Base-by-base conservation (phyloP, 2,797 vertebrate species). In the Acomys russatus region DNA sequence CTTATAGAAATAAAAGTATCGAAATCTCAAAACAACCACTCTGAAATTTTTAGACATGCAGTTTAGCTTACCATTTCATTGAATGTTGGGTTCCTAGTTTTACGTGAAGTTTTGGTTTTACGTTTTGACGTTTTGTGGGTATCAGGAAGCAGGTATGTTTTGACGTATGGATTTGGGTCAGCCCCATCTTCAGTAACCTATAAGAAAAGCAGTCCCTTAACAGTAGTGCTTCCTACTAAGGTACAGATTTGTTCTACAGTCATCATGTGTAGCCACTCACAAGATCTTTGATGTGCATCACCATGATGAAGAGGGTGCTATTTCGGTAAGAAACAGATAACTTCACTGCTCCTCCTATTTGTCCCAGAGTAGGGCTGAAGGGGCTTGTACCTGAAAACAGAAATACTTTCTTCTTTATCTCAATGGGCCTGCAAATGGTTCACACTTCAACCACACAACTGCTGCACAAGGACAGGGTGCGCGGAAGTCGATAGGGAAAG, bases 281-380 rank as follows among this genome's bases (percentile, higher is more conserved):
- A 98, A 99, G 98, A 95, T 99, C 99, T 98, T 99, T 99, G 98
- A 99, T 99, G 98, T 99, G 99, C 99, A 99, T 99, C 97, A 99
- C 99, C 99, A 99, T 99, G 98, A 99, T 99, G 98, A 99, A 99
- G 0, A 99, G 99, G 30, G 99, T 99, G 95, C 99, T 99, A 97
- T 99, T 99, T 98, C 99, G 99, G 96, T 99, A 99, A 30, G 99
- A 99, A 97, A 99, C 98, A 0, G 99, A 99, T 8, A 99, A 98
- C 96, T 99, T 99, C 98, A 99, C 99, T 97, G 99, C 99, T 97
- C 99, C 99, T 98, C 99, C 99, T 93, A 99, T 99, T 88, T 99
- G 99, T 71, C 99, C 99, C 54, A 99, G 98, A 23, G 98, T 99
- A 92, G 99, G 99, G 98, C 99, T 99, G 94, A 99, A 97, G 2